phyloP scores from a whole-genome alignment of 2,888 invertebrate genomes.

The Hemaris fuciformis region DNA sequence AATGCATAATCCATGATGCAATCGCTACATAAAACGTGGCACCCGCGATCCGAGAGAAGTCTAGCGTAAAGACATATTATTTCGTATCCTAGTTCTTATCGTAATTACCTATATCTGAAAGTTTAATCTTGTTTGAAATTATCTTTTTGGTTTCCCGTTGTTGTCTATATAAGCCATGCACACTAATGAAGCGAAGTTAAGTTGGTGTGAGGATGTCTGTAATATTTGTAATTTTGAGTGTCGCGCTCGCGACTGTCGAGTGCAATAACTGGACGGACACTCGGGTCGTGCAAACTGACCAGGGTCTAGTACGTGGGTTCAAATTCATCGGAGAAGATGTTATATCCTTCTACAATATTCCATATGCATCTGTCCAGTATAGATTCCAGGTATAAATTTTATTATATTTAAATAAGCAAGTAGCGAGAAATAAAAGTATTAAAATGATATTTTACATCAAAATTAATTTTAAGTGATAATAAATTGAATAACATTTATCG shows the following conservation, averaged over 20 bases:
- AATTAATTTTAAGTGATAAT: no score
- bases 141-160: neutral
- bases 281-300: neutral
- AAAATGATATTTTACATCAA: no score
- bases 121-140: no score
- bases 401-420: neutral
- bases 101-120: no score
- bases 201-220: neutral
- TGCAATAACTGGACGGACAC: neutral
- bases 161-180: neutral
- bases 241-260: neutral
- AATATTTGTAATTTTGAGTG: neutral
- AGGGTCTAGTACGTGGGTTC: conserved; percentile 5
- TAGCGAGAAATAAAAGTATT: neutral
- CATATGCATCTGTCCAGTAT: neutral
- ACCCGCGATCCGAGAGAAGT: no score
- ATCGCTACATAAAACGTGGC: no score
- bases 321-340: neutral
- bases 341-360: conserved; percentile 5
- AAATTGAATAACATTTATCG: no score
- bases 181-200: neutral
- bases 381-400: conserved; percentile 10
- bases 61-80: no score
- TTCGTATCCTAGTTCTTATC: no score
- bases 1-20: no score